Conservation (phyloP, 2,888 invertebrate genomes). For the Xanthorhoe designata region DNA sequence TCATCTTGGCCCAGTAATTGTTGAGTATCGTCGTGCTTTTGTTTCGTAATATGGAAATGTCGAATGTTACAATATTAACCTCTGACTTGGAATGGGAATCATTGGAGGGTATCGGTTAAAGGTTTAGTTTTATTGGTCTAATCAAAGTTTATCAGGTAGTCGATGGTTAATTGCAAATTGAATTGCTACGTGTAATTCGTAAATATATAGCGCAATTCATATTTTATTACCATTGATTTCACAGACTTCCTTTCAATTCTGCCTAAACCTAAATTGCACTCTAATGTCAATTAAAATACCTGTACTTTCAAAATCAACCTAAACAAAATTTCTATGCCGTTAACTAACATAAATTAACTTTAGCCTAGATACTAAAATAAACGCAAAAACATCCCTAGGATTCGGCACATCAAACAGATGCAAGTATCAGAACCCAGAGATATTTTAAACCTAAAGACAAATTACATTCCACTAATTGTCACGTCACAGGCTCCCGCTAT, state of each 20-base stretch:
- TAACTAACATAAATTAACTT: too few relatives aligned
- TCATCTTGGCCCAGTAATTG: conserved; percentile 32
- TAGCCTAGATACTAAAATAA: too few relatives aligned
- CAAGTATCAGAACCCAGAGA: conserved; percentile 21
- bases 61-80: conserved; percentile 38
- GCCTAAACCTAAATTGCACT: background rate
- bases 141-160: conserved; percentile 15
- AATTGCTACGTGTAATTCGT: too few relatives aligned
- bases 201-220: too few relatives aligned
- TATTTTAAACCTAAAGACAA: conserved; percentile 34
- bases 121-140: conserved; percentile 22
- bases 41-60: conserved; percentile 37
- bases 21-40: conserved; percentile 29
- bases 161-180: background rate
- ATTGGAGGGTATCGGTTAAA: conserved; percentile 25
- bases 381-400: conserved; percentile 6
- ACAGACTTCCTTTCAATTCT: background rate
- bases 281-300: background rate
- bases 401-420: conserved; percentile 9
- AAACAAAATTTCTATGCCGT: too few relatives aligned
- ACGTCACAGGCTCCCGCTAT: conserved; percentile 46
- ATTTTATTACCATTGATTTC: background rate
- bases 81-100: conserved; percentile 31
- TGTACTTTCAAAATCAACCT: too few relatives aligned
- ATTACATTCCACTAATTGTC: conserved; percentile 47